These are phyloP conservation scores for Fissipunctia ypsillon DNA, from an alignment of 2,888 invertebrate species.

Conservation along the genomic window DNA sequence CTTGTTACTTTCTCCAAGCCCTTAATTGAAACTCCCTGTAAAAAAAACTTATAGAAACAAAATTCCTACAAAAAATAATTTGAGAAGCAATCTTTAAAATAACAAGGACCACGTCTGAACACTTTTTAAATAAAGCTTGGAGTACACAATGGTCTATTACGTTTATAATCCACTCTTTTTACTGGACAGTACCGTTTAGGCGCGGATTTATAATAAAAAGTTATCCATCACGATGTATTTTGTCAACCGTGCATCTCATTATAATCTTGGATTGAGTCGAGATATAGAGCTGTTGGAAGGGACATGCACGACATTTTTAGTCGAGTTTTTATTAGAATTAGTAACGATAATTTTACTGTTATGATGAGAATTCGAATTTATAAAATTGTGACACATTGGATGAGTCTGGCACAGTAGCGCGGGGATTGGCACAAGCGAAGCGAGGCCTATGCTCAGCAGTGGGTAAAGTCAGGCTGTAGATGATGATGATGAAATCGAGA, in stretches of 20 bases:
- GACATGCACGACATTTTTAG: constrained; percentile 5
- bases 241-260: constrained; percentile 87
- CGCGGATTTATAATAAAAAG: constrained; percentile 79
- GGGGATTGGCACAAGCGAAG: not conserved
- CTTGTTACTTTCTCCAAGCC: constrained; percentile 20
- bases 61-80: constrained; percentile 46
- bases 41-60: constrained; percentile 14
- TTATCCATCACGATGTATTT: constrained; percentile 77
- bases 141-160: constrained; percentile 73
- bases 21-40: constrained; percentile 37
- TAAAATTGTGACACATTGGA: not conserved
- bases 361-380: not conserved
- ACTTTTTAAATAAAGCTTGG: constrained; percentile 64
- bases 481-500: not conserved
- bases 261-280: constrained; percentile 66
- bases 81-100: constrained; percentile 52
- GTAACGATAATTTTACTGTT: not conserved
- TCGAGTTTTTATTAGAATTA: not conserved
- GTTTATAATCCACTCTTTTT: constrained; percentile 76
- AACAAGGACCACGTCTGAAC: constrained; percentile 75
- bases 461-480: not conserved
- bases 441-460: not conserved
- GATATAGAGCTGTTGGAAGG: constrained; percentile 48
- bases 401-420: not conserved
- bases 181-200: constrained; percentile 75